These are phyloP conservation scores for Eptatretus atami DNA, from an alignment of 2,797 vertebrate species.

Conservation along the genomic window DNA sequence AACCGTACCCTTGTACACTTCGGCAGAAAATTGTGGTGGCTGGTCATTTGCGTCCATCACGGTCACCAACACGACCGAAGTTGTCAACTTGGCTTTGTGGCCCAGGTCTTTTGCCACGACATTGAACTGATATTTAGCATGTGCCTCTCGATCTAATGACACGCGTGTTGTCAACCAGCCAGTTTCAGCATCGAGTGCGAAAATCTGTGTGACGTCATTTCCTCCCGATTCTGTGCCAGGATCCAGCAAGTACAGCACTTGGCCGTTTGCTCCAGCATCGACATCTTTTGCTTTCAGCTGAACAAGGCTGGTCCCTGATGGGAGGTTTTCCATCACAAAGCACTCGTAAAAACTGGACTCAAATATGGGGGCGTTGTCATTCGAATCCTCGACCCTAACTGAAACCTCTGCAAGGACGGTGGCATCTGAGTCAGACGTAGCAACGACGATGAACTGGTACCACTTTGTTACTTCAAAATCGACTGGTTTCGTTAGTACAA, in stretches of 20 bases:
- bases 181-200: slow-evolving; percentile 52
- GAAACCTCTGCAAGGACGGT: slow-evolving; percentile 46
- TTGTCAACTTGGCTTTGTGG: slow-evolving; percentile 38
- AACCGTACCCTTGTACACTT: slow-evolving; percentile 37
- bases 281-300: slow-evolving; percentile 45
- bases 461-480: slow-evolving; percentile 33
- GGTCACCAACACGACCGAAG: slow-evolving; percentile 33
- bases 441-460: slow-evolving; percentile 52
- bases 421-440: slow-evolving; percentile 31
- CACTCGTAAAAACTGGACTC: slow-evolving; percentile 40
- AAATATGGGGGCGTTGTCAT: slow-evolving; percentile 81
- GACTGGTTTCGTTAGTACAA: slow-evolving; percentile 60
- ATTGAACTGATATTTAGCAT: slow-evolving; percentile 14
- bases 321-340: slow-evolving; percentile 55
- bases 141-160: slow-evolving; percentile 52
- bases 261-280: slow-evolving; percentile 60
- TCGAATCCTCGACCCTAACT: slow-evolving; percentile 51
- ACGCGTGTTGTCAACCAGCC: slow-evolving; percentile 72
- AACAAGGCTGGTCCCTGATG: slow-evolving; percentile 41
- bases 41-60: slow-evolving; percentile 81
- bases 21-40: slow-evolving; percentile 38
- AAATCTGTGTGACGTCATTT: slow-evolving; percentile 21
- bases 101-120: slow-evolving; percentile 70
- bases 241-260: slow-evolving; percentile 51
- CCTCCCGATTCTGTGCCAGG: slow-evolving; percentile 15